phyloP scores from a whole-genome alignment of 1,140 invertebrate species.

The Drosophila nikananu region DNA sequence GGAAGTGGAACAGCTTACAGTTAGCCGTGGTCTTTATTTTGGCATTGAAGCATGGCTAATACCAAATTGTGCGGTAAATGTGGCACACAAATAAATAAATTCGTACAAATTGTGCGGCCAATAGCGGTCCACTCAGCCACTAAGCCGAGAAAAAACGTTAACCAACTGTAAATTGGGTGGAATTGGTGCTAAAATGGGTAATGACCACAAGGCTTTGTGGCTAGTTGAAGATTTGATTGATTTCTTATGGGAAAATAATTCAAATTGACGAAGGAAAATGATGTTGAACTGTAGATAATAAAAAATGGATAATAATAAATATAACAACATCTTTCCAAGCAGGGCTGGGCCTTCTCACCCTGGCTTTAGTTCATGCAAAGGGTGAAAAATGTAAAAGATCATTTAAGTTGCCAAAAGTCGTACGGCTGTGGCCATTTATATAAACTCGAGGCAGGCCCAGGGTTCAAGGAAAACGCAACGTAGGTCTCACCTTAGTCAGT shows the following conservation, averaged over 20 bases:
- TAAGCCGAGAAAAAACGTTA: slow-evolving; percentile 36
- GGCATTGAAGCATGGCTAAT: slow-evolving; percentile 52
- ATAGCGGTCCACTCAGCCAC: slow-evolving; percentile 61
- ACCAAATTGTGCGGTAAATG: slow-evolving; percentile 69
- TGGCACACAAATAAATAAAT: slow-evolving; percentile 74
- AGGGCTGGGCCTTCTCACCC: background rate
- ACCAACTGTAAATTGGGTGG: slow-evolving; percentile 30
- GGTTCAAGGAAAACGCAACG: slow-evolving; percentile 3
- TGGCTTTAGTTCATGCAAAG: background rate
- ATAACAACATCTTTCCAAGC: rapidly evolving
- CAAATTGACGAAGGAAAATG: too few species aligned
- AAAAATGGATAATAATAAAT: background rate
- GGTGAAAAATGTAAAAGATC: background rate
- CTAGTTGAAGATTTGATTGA: slow-evolving; percentile 3
- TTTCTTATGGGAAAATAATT: background rate
- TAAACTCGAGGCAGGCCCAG: background rate
- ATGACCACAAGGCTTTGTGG: slow-evolving; percentile 13
- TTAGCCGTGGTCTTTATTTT: slow-evolving; percentile 49
- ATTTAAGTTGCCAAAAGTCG: background rate
- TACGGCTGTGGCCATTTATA: background rate
- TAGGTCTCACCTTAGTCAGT: slow-evolving; percentile 1
- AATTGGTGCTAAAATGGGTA: slow-evolving; percentile 24
- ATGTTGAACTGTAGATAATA: background rate
- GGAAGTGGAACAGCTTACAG: slow-evolving; percentile 71
- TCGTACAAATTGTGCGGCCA: slow-evolving; percentile 69